phyloP scores from a whole-genome alignment of 53 echinoderm and acorn worm genomes.

The Holothuria leucospilota region DNA sequence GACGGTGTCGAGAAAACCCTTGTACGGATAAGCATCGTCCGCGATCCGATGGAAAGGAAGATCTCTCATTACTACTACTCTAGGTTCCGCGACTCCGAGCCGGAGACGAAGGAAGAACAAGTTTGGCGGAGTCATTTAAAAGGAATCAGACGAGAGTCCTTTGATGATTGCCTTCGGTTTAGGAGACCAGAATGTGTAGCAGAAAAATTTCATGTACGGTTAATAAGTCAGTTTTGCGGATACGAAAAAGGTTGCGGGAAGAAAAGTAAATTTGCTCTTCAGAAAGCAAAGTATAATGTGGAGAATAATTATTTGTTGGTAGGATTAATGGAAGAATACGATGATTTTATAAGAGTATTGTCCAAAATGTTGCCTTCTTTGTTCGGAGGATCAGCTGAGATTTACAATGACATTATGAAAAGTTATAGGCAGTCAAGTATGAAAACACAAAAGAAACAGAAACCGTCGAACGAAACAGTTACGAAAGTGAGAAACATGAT shows the following conservation, averaged over 20 bases:
- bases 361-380: conserved; percentile 66
- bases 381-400: conserved; percentile 58
- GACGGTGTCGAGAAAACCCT: neutral
- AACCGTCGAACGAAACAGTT: conserved; percentile 49
- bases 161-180: conserved; percentile 31
- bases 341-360: conserved; percentile 65
- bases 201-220: conserved; percentile 3
- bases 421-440: conserved; percentile 41
- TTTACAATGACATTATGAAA: conserved; percentile 21
- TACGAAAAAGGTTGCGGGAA: conserved; percentile 35
- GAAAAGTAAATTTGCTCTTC: conserved; percentile 56
- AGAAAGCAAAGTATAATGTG: conserved; percentile 70
- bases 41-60: conserved; percentile 71
- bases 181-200: conserved; percentile 27
- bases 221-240: conserved; percentile 40
- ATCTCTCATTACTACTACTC: conserved; percentile 77
- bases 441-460: conserved; percentile 58
- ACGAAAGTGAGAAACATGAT: conserved; percentile 55
- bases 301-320: conserved; percentile 64
- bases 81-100: conserved; percentile 65
- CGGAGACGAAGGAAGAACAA: conserved; percentile 27
- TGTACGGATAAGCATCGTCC: conserved; percentile 70
- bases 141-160: conserved; percentile 18
- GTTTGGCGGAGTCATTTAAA: conserved; percentile 37
- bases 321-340: conserved; percentile 78